Evolutionary conservation across 2,797 vertebrate species (phyloP).

Genomic region (Delichon dasypus): DNA sequence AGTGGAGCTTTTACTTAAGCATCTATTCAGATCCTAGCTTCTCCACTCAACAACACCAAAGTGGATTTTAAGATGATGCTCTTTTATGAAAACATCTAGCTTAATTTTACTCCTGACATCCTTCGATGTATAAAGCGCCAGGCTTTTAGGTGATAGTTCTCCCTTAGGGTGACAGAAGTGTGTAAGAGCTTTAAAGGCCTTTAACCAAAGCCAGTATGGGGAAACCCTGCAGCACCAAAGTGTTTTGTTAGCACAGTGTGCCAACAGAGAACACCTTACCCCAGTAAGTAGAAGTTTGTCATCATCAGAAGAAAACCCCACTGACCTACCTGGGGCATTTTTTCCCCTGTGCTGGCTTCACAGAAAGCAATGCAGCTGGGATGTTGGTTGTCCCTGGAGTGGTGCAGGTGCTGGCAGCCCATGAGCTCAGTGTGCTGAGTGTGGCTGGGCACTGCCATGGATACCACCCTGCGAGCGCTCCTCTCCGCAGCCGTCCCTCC

Average conservation of each 20-base stretch:
- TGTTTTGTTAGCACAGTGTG: not conserved
- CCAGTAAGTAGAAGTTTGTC: not conserved
- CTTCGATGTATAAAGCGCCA: constrained; percentile 9
- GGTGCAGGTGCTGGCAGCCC: fast-evolving
- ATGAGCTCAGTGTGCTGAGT: fast-evolving
- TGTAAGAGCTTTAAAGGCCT: not conserved
- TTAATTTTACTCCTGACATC: constrained; percentile 5
- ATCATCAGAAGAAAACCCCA: not conserved
- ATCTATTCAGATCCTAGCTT: not conserved
- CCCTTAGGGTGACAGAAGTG: not conserved
- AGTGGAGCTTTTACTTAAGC: constrained; percentile 5
- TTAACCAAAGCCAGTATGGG: not conserved
- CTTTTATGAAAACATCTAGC: constrained; percentile 1
- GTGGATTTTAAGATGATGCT: constrained; percentile 6
- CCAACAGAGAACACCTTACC: not conserved
- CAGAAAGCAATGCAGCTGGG: not conserved
- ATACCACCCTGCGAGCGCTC: fast-evolving
- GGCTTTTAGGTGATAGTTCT: not conserved
- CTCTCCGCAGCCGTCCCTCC: not conserved
- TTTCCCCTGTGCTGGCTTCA: fast-evolving
- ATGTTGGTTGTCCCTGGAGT: not conserved
- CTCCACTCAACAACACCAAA: not conserved
- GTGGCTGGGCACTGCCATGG: fast-evolving
- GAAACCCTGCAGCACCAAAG: not conserved
- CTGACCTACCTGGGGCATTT: not conserved